Conservation (phyloP, 2,113 vertebrate species). For the Australoheros scitulus region DNA sequence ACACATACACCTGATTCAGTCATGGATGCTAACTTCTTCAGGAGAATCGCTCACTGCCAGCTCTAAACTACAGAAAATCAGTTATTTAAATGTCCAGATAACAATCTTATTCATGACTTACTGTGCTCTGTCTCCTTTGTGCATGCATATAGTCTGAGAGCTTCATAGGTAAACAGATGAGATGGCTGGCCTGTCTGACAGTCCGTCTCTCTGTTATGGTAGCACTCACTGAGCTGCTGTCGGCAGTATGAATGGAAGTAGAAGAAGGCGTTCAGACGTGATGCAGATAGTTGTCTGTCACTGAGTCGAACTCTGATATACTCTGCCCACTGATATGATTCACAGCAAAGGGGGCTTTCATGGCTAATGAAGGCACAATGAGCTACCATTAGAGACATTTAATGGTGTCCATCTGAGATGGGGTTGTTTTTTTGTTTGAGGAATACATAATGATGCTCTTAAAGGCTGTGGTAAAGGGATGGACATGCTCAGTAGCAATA, state of each 20-base stretch:
- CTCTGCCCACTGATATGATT: conserved; percentile 26
- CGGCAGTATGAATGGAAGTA: conserved; percentile 28
- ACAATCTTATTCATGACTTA: neutral
- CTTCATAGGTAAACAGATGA: conserved; percentile 12
- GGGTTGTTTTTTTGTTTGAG: neutral
- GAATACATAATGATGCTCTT: no score
- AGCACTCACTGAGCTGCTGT: conserved; percentile 3
- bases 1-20: neutral
- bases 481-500: no score
- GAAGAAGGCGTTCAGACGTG: conserved; percentile 20
- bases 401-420: neutral
- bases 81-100: conserved; percentile 26
- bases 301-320: neutral
- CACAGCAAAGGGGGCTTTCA: neutral
- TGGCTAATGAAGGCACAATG: conserved; percentile 21
- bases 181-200: conserved; percentile 18
- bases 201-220: conserved; percentile 26
- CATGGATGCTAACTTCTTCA: neutral
- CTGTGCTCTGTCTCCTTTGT: neutral
- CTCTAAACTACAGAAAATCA: conserved; percentile 16
- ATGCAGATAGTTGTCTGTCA: conserved; percentile 13
- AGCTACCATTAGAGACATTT: conserved; percentile 3
- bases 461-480: no score
- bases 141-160: conserved; percentile 13
- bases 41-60: neutral